Percentiles rank a stretch among this genome's conserved stretches.
These are phyloP conservation scores for Rhorus exstirpatorius DNA, from an alignment of 2,888 invertebrate genomes.

Conservation along the genomic window DNA sequence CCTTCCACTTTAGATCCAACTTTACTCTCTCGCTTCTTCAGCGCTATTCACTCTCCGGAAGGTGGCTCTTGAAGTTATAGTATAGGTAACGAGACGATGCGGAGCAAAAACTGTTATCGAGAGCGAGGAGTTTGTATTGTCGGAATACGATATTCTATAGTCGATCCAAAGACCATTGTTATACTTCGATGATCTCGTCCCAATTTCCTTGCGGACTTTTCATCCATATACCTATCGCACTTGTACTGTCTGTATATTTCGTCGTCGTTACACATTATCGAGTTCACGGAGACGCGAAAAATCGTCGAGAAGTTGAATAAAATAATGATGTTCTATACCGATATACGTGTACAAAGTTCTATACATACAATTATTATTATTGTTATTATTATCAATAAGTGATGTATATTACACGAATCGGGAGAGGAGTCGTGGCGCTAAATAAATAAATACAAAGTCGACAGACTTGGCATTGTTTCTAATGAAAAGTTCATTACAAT, in stretches of 20 bases:
- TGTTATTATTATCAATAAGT: constrained; percentile 3
- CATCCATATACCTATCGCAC: constrained; percentile 11
- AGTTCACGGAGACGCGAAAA: constrained; percentile 10
- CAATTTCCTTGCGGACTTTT: constrained; percentile 35
- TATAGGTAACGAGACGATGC: constrained; percentile 22
- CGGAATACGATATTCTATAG: constrained; percentile 4
- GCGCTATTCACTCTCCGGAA: not conserved
- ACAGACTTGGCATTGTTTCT: no score
- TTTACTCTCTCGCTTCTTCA: no score
- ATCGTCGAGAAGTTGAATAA: constrained; percentile 26
- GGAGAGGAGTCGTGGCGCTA: no score
- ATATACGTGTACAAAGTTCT: not conserved
- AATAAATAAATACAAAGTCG: no score
- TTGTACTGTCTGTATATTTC: not conserved
- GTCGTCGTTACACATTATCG: constrained; percentile 17
- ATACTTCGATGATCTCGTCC: constrained; percentile 52
- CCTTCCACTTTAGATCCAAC: not conserved
- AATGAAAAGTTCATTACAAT: no score
- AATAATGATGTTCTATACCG: not conserved
- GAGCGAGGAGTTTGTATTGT: constrained; percentile 15
- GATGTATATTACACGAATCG: no score
- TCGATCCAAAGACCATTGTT: constrained; percentile 20
- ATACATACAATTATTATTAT: not conserved
- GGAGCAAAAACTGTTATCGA: constrained; percentile 34
- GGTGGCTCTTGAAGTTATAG: not conserved